Evolutionary conservation across 2,888 invertebrate genomes (phyloP), one percentile per base, ranked within the genome.

Genomic region (Toxonevra muliebris): DNA sequence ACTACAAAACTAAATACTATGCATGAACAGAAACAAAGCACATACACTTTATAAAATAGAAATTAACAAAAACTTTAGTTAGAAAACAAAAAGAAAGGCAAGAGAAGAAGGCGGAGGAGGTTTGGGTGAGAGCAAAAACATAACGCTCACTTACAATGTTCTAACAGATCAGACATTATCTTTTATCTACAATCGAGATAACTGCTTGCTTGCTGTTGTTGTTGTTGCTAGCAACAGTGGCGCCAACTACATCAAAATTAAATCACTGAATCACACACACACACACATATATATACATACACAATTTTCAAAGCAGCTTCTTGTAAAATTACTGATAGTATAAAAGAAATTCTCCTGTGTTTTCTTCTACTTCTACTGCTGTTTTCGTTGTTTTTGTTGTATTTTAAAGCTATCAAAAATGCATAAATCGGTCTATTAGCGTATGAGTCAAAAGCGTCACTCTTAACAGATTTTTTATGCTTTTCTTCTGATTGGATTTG

Each of bases 191-290:
- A 53, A 66, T 66, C 66, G 17, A 45, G 61, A 57, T 66, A 66
- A 66, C 48, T 59, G 52, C 60, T 58, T 57, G 61, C 64, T 57
- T 64, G 57, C 64, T 64, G 30, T 30, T 30, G 30, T 30, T 30
- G 30, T 30, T 30, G 30, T 30, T 30, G 30, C 30, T 54, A 55
- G 60, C 45, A n/a, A n/a, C 54, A 55, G 71, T 79, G 79, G 79
- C 79, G 79, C 79, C 80, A 80, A 72, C 74, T 69, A 76, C 75
- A 74, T 71, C 70, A 67, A 67, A 70, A 68, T 54, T 19, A 64
- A 64, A 57, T 64, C 64, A 45, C 20, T 10, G 40, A 52, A 40
- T 40, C 30, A 30, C 30, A 30, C 30, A 30, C 30, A 30, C 30
- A 30, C 30, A 30, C 30, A 30, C 30, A 30, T 7, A 30, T 7